A percentile compares a stretch with the other conserved stretches of the same genome.
These are phyloP conservation scores for Gobionotothen gibberifrons DNA, from an alignment of 2,797 vertebrate species.

Conservation along the genomic window DNA sequence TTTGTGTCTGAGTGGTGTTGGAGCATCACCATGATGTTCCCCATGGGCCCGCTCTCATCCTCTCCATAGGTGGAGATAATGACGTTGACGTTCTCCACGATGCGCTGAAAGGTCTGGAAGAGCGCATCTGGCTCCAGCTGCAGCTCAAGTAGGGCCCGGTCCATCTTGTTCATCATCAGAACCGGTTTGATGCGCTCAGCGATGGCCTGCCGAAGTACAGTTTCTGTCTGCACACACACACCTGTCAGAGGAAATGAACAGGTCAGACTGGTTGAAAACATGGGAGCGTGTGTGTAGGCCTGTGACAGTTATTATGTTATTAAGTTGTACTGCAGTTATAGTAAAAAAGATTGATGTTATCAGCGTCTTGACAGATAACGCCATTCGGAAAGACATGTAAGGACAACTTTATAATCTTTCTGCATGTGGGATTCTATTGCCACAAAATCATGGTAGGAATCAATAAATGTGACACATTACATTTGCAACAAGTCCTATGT, in stretches of 20 bases:
- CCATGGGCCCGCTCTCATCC: constrained; percentile 94
- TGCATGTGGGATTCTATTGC: too few species aligned
- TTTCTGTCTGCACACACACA: constrained; percentile 96
- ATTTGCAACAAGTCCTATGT: too few species aligned
- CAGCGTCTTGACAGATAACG: too few species aligned
- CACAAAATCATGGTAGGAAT: too few species aligned
- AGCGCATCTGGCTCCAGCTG: constrained; percentile 92
- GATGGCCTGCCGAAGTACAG: constrained; percentile 94
- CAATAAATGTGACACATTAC: too few species aligned
- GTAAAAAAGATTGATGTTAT: too few species aligned
- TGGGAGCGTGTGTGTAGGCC: too few species aligned
- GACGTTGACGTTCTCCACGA: constrained; percentile 94
- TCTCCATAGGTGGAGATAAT: constrained; percentile 97
- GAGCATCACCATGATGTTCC: constrained; percentile 91
- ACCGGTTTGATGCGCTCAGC: constrained; percentile 95
- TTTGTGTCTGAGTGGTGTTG: constrained; percentile 2
- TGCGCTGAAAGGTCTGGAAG: constrained; percentile 94
- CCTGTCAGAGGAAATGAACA: constrained; percentile 73
- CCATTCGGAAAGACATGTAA: too few species aligned
- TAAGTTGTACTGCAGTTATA: too few species aligned
- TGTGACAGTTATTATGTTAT: too few species aligned
- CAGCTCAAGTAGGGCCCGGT: constrained; percentile 93
- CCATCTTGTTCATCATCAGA: constrained; percentile 99
- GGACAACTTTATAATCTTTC: too few species aligned
- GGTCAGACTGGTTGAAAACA: constrained; percentile 1